Evolutionary conservation across 2,888 invertebrate genomes (phyloP), one percentile per base, ranked within the genome.

Genomic region (Trichogramma evanescens): DNA sequence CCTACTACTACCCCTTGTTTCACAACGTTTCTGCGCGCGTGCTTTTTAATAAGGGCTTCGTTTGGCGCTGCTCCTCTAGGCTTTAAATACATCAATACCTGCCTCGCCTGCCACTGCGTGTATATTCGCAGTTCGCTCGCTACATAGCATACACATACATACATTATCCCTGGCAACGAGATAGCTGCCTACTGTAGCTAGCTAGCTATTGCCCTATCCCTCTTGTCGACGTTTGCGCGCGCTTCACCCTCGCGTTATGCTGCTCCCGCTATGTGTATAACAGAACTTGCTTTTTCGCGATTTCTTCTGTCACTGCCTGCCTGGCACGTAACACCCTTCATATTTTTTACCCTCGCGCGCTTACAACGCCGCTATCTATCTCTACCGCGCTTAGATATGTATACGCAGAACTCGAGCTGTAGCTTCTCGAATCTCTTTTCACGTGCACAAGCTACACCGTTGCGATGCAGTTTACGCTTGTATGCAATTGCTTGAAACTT

Each of bases 21-120:
- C 74, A 76, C 76, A 76, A 26, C 26, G 26, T 26, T 26, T 26
- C 26, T 26, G 26, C 26, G 26, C 26, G 26, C 26, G 75, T 72
- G 75, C 76, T 78, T 78, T 78, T 77, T 78, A 76, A 78, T 78
- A 78, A 78, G 76, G 76, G 76, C 76, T 76, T 78, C 78, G 77
- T 78, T 78, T 77, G 77, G 75, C 26, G 26, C 26, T 26, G 26
- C 26, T 77, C 75, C 75, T 78, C 76, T 75, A 77, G 76, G 77
- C 76, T 75, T 77, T 75, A 75, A 77, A 77, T 76, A 76, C 76
- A 77, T 77, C 76, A 76, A 76, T 77, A 77, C 76, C 73, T 72
- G 74, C 46, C 10, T 6, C 5, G 46, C n/a, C 46, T 46, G n/a
- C 10, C 8, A 10, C 46, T 8, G 5, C 9, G 7, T 10, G 46